Evolutionary conservation across 2,888 invertebrate species (phyloP), one percentile per base, ranked within the genome.

Genomic region (Synergus japonicus): DNA sequence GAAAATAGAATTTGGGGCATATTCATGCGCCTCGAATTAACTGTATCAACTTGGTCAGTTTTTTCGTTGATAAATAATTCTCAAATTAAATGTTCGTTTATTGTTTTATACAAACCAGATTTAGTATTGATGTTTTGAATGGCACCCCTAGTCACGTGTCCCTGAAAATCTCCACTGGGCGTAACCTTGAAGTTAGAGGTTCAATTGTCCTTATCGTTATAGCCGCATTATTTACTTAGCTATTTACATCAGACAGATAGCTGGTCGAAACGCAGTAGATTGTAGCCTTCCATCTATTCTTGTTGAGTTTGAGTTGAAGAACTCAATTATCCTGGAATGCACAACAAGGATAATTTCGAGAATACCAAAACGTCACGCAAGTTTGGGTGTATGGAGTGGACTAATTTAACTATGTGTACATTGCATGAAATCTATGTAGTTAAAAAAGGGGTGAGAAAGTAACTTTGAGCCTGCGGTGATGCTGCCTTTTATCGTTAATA

Each of bases 201-300:
- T 73, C 54, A 76, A 76, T 82, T 84, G 77, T 76, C 37, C 58
- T 22, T 46, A 66, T 84, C 80, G 81, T 84, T 82, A 82, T 82
- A 82, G 60, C 60, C 63, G 65, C 43, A 77, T 64, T 76, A 67
- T 49, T 60, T 60, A 60, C 60, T 18, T 4, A 60, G 12, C 60
- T 60, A 60, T 60, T 60, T 60, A 60, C 22, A 22, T 60, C 60
- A 60, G 22, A 12, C 22, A 60, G 18, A 22, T 60, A 60, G 22
- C 22, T 22, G 22, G 9, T 4, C 3, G 60, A 18, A 60, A 60
- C 4, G 18, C 12, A 22, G 9, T 60, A 60, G 22, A 60, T 4
- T 1, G 37, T 37, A 22, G 12, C 60, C 12, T 60, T 22, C 60
- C 4, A 18, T 60, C 60, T 60, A 10, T 18, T 60, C 22, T 60